These are phyloP conservation scores for Burhinus oedicnemus DNA, from an alignment of 2,113 vertebrate genomes.

Conservation along the genomic window DNA sequence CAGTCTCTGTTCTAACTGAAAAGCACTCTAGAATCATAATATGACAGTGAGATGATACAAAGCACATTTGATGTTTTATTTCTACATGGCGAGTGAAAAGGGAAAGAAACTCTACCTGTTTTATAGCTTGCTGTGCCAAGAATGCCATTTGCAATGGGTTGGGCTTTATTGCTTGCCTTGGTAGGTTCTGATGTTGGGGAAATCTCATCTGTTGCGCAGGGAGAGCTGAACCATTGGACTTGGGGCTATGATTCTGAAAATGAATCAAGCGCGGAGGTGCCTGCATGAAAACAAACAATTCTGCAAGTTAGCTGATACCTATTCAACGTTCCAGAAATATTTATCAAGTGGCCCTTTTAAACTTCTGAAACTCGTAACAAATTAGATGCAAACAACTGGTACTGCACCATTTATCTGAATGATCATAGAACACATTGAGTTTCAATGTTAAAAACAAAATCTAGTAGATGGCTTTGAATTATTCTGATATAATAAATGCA, in stretches of 20 bases:
- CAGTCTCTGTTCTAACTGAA: neutral
- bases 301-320: neutral
- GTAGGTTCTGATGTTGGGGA: slow-evolving; percentile 69
- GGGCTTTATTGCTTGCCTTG: slow-evolving; percentile 70
- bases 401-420: neutral
- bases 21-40: neutral
- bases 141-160: slow-evolving; percentile 79
- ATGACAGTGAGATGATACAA: neutral
- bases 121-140: slow-evolving; percentile 82
- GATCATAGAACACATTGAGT: neutral
- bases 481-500: neutral
- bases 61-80: neutral
- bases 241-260: slow-evolving; percentile 79
- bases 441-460: neutral
- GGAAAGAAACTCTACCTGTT: slow-evolving; percentile 73
- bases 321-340: neutral
- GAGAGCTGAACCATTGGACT: slow-evolving; percentile 74
- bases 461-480: neutral
- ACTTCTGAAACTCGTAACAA: neutral
- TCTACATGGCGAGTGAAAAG: neutral
- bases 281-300: slow-evolving; percentile 46
- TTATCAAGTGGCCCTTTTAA: neutral
- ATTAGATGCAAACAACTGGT: neutral
- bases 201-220: slow-evolving; percentile 76
- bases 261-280: slow-evolving; percentile 82